Evolutionary conservation across 2,888 invertebrate species (phyloP).

Genomic region (Apamea crenata): DNA sequence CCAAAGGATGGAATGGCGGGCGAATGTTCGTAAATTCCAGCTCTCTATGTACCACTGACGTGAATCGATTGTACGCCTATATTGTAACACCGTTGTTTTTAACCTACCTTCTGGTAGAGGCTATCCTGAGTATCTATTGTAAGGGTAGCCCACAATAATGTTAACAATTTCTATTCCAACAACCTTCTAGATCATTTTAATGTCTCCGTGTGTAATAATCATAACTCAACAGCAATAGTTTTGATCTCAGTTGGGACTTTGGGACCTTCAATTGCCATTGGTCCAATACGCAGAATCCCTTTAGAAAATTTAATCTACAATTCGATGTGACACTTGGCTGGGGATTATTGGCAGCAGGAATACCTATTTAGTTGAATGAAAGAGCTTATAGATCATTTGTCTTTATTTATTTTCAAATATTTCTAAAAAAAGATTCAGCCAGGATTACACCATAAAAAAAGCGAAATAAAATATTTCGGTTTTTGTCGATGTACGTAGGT

Average conservation of each 20-base stretch:
- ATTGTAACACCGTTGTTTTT: no score
- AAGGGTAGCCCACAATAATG: neutral
- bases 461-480: no score
- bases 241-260: slow-evolving; percentile 25
- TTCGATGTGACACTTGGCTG: slow-evolving; percentile 22
- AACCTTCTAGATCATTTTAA: slow-evolving; percentile 8
- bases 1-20: neutral
- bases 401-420: neutral
- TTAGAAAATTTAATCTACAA: slow-evolving; percentile 43
- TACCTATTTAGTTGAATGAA: slow-evolving; percentile 22
- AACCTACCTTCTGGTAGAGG: neutral
- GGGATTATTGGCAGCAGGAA: slow-evolving; percentile 19
- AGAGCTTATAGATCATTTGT: neutral
- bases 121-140: neutral
- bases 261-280: slow-evolving; percentile 15
- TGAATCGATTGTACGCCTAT: neutral
- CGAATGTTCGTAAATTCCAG: neutral
- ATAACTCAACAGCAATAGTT: slow-evolving; percentile 42
- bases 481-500: no score
- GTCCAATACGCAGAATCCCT: slow-evolving; percentile 3
- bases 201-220: slow-evolving; percentile 21
- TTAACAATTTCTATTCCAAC: neutral
- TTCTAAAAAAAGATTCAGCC: neutral
- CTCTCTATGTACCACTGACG: neutral
- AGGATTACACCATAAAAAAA: no score